Conservation (phyloP, 2,797 vertebrate species). For the Centroberyx gerrardi region DNA sequence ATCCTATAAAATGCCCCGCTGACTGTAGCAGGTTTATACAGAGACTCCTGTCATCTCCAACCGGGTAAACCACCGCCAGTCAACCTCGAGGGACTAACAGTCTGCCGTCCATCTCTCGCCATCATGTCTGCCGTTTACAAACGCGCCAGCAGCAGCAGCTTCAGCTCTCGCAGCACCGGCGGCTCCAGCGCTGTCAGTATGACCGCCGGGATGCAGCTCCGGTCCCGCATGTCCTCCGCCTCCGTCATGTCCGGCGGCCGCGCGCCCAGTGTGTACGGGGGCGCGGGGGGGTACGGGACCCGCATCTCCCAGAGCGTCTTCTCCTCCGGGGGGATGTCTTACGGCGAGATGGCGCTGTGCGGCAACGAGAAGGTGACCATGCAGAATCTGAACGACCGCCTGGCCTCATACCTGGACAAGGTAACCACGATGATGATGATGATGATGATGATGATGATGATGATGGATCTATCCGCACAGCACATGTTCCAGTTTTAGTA, state of each 20-base stretch:
- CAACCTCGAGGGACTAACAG: neutral
- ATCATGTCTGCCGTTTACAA: conserved; percentile 38
- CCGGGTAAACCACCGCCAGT: conserved; percentile 1
- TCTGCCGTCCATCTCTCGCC: conserved; percentile 18
- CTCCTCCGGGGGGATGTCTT: rapidly evolving
- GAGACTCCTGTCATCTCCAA: neutral
- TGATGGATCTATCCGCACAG: no score
- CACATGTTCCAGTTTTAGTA: no score
- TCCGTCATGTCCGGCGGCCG: neutral
- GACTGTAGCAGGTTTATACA: neutral
- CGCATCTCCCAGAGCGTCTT: conserved; percentile 50
- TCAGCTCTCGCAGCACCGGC: conserved; percentile 14
- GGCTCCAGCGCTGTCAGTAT: neutral
- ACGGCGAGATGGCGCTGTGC: neutral
- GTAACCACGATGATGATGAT: conserved; percentile 52
- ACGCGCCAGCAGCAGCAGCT: conserved; percentile 17
- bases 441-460: neutral
- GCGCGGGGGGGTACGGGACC: conserved; percentile 53
- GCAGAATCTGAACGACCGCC: conserved; percentile 84
- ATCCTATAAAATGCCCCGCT: conserved; percentile 39
- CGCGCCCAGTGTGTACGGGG: conserved; percentile 64
- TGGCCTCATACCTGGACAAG: conserved; percentile 78
- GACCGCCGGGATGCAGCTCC: neutral
- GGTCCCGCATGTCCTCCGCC: neutral
- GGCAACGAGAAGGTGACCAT: conserved; percentile 74